Percentiles rank a stretch among this genome's conserved stretches.
Evolutionary conservation across 2,113 vertebrate species (phyloP).

Genomic region (Caloenas nicobarica): DNA sequence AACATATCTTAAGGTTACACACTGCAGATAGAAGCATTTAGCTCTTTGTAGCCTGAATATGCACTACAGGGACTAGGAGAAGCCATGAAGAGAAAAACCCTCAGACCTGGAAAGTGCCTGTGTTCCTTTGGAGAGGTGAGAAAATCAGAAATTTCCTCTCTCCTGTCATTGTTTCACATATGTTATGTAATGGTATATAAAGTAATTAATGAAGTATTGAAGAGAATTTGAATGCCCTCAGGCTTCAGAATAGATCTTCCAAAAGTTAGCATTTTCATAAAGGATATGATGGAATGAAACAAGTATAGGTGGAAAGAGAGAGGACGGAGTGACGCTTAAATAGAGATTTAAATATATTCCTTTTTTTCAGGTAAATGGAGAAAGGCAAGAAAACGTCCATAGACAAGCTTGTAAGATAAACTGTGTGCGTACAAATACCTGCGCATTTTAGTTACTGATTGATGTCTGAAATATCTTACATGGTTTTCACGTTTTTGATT

Average conservation of each 20-base stretch:
- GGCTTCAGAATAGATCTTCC: not conserved
- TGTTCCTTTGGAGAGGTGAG: not conserved
- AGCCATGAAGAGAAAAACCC: conserved; percentile 5
- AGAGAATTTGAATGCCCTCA: not conserved
- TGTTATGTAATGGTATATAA: not conserved
- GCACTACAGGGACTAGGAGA: not conserved
- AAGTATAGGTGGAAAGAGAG: not conserved
- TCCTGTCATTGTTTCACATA: not conserved
- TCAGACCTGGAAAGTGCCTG: not conserved
- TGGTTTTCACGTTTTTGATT: not conserved
- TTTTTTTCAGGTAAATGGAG: not conserved
- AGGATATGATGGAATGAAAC: not conserved
- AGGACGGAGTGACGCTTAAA: not conserved
- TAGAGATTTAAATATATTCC: not conserved
- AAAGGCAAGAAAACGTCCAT: not conserved
- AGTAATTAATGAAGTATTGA: not conserved
- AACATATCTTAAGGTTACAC: not conserved
- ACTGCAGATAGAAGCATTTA: conserved; percentile 45
- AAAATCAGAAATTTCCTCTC: not conserved
- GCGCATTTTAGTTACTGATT: not conserved
- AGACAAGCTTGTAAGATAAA: not conserved
- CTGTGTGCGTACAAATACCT: fast-evolving
- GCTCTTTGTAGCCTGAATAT: not conserved
- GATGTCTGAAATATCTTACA: not conserved
- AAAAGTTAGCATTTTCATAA: not conserved